Base-by-base conservation (phyloP, 2,797 vertebrate genomes). In the Chelon labrosus region DNA sequence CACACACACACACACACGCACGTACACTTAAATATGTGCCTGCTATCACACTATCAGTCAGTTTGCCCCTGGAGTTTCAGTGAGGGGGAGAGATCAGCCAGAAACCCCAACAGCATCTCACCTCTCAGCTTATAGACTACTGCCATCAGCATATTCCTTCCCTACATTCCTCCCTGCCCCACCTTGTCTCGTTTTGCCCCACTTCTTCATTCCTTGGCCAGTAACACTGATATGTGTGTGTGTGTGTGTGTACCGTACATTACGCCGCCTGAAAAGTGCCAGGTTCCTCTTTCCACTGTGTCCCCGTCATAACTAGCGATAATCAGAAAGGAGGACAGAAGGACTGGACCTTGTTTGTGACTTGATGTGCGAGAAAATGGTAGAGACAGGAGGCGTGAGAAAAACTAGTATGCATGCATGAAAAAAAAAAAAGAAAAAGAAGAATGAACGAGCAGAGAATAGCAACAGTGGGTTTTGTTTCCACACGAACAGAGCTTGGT, bases 121-220 rank as follows among this genome's bases (percentile, higher is more conserved):
- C 76, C 79, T 77, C 70, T 81, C 54, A 52, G 27, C 79, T 79
- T 70, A 57, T 74, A 86, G 69, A 85, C 70, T 62, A 46, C 61
- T 68, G 64, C 71, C 73, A 88, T 87, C 88, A 89, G 83, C 88
- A 88, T 50, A 84, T 77, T 68, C 35, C 37, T 61, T 65, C 31
- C 37, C n/a, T 17, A 22, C 17, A 20, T 20, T 66, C 22, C 59
- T 59, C 49, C 52, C 19, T 66, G 27, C 61, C 60, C 70, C 61
- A 63, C 54, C 68, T 58, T 0, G 6, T 10, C 54, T 82, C 51
- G 56, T 71, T 77, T 76, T 62, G 46, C 27, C 57, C 63, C 55
- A 75, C 13, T 67, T 85, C 70, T 63, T 73, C 39, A 50, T 66
- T 65, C 58, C 75, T 53, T 68, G 70, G 52, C 75, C 79, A 76